These are phyloP conservation scores for Pogonophryne albipinna DNA, from an alignment of 2,797 vertebrate species.

Conservation along the genomic window DNA sequence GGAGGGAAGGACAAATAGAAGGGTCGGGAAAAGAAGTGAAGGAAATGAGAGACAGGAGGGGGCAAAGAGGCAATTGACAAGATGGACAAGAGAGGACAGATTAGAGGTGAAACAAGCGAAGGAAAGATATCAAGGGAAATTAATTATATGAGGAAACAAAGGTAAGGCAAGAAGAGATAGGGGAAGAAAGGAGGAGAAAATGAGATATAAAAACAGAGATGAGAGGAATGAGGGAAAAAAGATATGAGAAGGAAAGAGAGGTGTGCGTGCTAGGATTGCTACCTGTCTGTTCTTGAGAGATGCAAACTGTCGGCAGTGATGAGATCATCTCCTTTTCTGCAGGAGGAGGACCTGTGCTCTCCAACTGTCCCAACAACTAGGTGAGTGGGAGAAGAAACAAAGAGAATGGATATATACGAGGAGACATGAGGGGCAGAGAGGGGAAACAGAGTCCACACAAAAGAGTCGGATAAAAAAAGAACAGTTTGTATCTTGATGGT, in stretches of 20 bases:
- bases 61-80: not conserved
- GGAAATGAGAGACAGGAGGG: not conserved
- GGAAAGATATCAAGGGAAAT: not conserved
- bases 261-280: slow-evolving; percentile 19
- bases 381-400: slow-evolving; percentile 3
- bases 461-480: not conserved
- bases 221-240: not conserved
- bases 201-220: not conserved
- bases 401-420: not conserved
- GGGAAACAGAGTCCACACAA: not conserved
- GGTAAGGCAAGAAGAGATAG: not conserved
- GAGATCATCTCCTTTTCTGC: slow-evolving; percentile 93
- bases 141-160: not conserved
- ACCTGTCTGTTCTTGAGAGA: slow-evolving; percentile 91
- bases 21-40: no score
- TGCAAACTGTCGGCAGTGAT: slow-evolving; percentile 90
- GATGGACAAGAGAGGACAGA: not conserved
- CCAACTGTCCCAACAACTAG: slow-evolving; percentile 91
- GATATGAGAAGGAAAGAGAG: not conserved
- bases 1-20: not conserved
- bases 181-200: not conserved
- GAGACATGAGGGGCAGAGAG: not conserved
- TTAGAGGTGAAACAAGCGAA: not conserved
- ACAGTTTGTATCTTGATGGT: not conserved
- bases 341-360: slow-evolving; percentile 90